These are phyloP conservation scores for Sphaerophoria rueppellii DNA, from an alignment of 2,888 invertebrate species.

Conservation along the genomic window DNA sequence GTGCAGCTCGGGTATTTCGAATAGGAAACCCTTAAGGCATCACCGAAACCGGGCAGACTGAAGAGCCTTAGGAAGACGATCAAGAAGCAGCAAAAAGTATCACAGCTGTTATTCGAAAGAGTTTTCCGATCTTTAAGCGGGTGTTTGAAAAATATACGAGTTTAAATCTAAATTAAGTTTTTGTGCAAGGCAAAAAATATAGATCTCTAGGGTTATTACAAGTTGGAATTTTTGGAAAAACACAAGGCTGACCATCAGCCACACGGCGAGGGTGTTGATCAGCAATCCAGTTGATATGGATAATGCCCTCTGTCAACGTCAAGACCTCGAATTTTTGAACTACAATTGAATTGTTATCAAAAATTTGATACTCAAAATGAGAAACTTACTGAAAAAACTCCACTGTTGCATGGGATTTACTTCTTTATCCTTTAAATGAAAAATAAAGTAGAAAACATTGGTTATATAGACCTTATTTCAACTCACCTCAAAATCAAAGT, in stretches of 20 bases:
- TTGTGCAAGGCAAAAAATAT: slow-evolving; percentile 27
- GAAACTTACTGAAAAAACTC: slow-evolving; percentile 79
- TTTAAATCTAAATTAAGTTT: slow-evolving; percentile 42
- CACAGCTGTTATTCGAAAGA: slow-evolving; percentile 78
- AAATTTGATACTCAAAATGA: not conserved
- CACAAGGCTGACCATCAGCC: slow-evolving; percentile 76
- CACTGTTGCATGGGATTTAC: slow-evolving; percentile 78
- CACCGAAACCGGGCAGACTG: slow-evolving; percentile 75
- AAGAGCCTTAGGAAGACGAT: slow-evolving; percentile 77
- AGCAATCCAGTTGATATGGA: slow-evolving; percentile 78
- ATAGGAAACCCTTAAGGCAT: slow-evolving; percentile 74
- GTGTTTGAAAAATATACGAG: slow-evolving; percentile 49
- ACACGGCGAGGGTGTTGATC: slow-evolving; percentile 76
- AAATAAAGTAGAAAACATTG: not conserved
- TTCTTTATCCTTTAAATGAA: slow-evolving; percentile 70
- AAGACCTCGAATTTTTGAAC: slow-evolving; percentile 77
- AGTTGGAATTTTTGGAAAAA: slow-evolving; percentile 77
- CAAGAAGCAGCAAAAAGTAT: slow-evolving; percentile 77
- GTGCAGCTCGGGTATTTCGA: slow-evolving; percentile 67
- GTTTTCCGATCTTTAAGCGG: slow-evolving; percentile 78
- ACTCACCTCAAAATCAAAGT: slow-evolving; percentile 77
- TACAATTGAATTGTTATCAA: slow-evolving; percentile 47
- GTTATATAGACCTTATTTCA: not conserved
- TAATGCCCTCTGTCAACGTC: slow-evolving; percentile 69
- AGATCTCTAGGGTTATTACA: slow-evolving; percentile 75